Evolutionary conservation across 2,888 invertebrate species (phyloP).

Genomic region (Lepidonotus clava): DNA sequence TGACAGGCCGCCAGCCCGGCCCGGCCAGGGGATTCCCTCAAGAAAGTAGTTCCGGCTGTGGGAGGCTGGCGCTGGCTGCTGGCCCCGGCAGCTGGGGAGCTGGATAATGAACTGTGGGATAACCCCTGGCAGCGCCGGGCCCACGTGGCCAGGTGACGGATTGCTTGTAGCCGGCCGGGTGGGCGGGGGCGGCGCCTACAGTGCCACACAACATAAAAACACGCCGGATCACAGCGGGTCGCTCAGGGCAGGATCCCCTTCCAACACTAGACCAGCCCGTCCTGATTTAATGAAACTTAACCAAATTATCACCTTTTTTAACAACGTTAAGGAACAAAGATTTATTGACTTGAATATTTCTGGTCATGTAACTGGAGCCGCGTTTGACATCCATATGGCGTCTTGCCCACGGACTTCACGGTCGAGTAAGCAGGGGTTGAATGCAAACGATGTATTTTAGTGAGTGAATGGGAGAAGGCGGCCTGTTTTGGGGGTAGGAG

Average conservation of each 20-base stretch:
- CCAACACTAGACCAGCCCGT: no score
- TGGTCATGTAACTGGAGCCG: no score
- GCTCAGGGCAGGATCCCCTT: no score
- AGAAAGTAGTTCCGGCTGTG: conserved; percentile 45
- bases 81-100: not conserved
- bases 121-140: not conserved
- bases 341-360: no score
- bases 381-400: not conserved
- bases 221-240: no score
- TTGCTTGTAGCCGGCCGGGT: not conserved
- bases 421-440: not conserved
- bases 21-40: conserved; percentile 35
- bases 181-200: not conserved
- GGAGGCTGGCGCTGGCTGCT: not conserved
- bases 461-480: not conserved
- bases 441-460: not conserved
- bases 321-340: no score
- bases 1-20: conserved; percentile 14
- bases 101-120: conserved; percentile 14
- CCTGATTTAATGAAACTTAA: no score
- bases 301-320: no score
- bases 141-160: conserved; percentile 32
- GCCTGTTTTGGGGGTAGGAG: not conserved
- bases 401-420: not conserved
- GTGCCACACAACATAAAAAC: no score